These are phyloP conservation scores for Arothron firmamentum DNA, from an alignment of 2,113 vertebrate genomes.

Conservation along the genomic window DNA sequence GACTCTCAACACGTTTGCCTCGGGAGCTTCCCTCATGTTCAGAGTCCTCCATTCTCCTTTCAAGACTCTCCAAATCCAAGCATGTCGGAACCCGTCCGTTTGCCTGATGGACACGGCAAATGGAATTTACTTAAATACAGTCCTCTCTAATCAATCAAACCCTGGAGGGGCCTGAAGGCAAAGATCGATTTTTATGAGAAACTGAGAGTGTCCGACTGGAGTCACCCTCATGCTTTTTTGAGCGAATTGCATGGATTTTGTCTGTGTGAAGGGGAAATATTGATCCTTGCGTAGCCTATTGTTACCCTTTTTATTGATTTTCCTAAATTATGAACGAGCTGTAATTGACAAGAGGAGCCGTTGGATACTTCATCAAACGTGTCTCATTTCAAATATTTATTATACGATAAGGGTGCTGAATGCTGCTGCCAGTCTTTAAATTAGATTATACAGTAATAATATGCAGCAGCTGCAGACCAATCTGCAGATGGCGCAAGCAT, in stretches of 20 bases:
- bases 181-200: conserved; percentile 8
- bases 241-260: not conserved
- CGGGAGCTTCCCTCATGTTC: conserved; percentile 45
- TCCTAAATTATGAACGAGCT: too few relatives aligned
- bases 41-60: conserved; percentile 13
- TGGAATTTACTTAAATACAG: conserved; percentile 20
- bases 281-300: not conserved
- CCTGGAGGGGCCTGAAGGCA: conserved; percentile 1
- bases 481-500: too few relatives aligned
- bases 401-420: too few relatives aligned
- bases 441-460: too few relatives aligned
- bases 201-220: conserved; percentile 6
- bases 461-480: too few relatives aligned
- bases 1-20: conserved; percentile 46
- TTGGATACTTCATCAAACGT: too few relatives aligned
- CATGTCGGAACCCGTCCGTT: not conserved
- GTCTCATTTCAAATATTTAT: too few relatives aligned
- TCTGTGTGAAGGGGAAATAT: not conserved
- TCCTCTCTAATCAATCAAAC: conserved; percentile 9
- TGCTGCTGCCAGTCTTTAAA: too few relatives aligned
- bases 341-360: conserved; percentile 2
- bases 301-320: too few relatives aligned
- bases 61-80: too few relatives aligned
- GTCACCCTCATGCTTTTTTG: not conserved
- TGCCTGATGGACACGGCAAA: conserved; percentile 19